Base-by-base conservation (phyloP, 2,888 invertebrate species). In the Drosophila borealis region DNA sequence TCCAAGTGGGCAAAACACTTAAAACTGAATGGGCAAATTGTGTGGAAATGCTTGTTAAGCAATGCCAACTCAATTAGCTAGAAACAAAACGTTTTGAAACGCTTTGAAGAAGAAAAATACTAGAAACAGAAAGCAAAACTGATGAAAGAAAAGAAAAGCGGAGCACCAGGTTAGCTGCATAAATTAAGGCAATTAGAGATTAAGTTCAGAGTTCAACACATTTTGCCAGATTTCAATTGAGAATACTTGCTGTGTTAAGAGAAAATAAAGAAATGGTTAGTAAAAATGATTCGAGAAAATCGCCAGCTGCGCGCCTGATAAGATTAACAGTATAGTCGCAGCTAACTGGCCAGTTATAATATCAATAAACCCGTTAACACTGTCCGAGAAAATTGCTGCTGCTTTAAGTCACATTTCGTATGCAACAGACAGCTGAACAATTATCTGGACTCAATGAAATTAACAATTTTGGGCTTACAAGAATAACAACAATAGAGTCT, bases 401-500 rank as follows among this genome's bases (percentile, higher is more conserved):
- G n/a, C 10, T 19, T 21, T 37, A n/a, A 10, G 29, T 9, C 33
- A 17, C 50, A 69, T 81, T 78, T 65, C n/a, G 72, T 73, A 88
- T 88, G 74, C 84, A 21, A 19, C 17, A 10, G 42, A 19, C 59
- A 49, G n/a, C 45, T 10, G 49, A 36, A 48, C 57, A 78, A 72
- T 70, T 78, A 78, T 56, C 45, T 63, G 50, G 56, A 42, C 70
- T 64, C 66, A 69, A 70, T 70, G 67, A 73, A 85, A 85, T 70
- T 75, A 72, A 70, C 60, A 72, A 73, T 68, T 74, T 74, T 66
- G 42, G 67, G 13, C 4, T 66, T 49, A 55, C 45, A 56, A 29
- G 34, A 54, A 33, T 25, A 68, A 13, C 37, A 64, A 60, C 46
- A 55, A 63, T 19, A 34, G 49, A 41, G 25, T 21, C 36, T 55